Evolutionary conservation across 2,113 vertebrate species (phyloP).

Genomic region (Ophthalmolycus amberensis): DNA sequence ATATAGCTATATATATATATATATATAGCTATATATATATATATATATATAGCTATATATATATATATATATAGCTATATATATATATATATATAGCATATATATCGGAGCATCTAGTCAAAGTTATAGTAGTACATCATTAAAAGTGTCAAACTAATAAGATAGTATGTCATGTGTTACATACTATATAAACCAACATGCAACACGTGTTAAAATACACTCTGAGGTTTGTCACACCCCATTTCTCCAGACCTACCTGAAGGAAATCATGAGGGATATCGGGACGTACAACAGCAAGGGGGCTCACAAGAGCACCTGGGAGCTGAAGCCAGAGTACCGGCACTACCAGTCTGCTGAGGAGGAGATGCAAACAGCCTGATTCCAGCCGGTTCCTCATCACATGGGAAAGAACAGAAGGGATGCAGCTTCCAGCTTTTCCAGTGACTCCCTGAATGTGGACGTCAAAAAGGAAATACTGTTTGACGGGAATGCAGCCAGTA

Average conservation of each 20-base stretch:
- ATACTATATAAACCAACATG: not conserved
- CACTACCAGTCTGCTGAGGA: constrained; percentile 91
- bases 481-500: not conserved
- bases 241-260: constrained; percentile 89
- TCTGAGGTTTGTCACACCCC: not conserved
- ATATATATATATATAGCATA: too few species aligned
- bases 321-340: constrained; percentile 94
- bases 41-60: too few species aligned
- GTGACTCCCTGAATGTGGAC: not conserved
- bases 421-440: not conserved
- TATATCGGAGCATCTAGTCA: too few species aligned
- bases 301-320: constrained; percentile 97
- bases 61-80: too few species aligned
- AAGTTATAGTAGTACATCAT: not conserved
- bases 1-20: too few species aligned
- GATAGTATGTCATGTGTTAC: not conserved
- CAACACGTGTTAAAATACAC: not conserved
- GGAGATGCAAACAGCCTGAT: constrained; percentile 82
- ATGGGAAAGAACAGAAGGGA: not conserved
- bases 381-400: not conserved
- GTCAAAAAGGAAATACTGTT: not conserved
- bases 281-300: constrained; percentile 94
- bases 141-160: not conserved
- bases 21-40: too few species aligned
- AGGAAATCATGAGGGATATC: constrained; percentile 96